Conservation (phyloP, 2,797 vertebrate species). For the Liasis olivaceus region DNA sequence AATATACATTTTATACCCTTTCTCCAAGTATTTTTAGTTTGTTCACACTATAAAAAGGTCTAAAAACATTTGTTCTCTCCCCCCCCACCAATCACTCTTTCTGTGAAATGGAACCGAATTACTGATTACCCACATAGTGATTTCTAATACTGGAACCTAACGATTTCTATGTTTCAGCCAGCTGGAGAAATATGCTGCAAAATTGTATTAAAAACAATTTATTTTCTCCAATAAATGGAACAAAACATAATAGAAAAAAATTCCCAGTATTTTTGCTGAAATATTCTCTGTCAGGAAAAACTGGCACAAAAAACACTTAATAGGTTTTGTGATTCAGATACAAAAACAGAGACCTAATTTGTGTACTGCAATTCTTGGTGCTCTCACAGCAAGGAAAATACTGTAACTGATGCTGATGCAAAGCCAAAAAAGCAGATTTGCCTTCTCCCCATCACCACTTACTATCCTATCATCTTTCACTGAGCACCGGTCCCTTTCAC, state of each 20-base stretch:
- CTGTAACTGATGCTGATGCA: slow-evolving; percentile 45
- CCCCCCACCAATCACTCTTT: not conserved
- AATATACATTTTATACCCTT: not conserved
- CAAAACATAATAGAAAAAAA: slow-evolving; percentile 53
- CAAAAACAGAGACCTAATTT: slow-evolving; percentile 61
- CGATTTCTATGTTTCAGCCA: slow-evolving; percentile 42
- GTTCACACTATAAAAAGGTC: not conserved
- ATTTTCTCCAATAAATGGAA: slow-evolving; percentile 55
- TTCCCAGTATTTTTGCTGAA: slow-evolving; percentile 37
- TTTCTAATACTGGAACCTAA: slow-evolving; percentile 49
- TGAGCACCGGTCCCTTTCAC: no score
- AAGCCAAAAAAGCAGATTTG: not conserved
- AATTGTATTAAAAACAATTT: slow-evolving; percentile 58
- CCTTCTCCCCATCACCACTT: no score
- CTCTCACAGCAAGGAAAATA: slow-evolving; percentile 68
- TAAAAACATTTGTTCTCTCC: no score
- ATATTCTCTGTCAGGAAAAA: slow-evolving; percentile 52
- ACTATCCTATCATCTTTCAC: no score
- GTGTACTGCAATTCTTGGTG: slow-evolving; percentile 59
- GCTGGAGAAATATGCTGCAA: slow-evolving; percentile 57
- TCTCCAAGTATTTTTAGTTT: not conserved
- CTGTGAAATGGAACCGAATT: not conserved
- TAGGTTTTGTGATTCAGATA: slow-evolving; percentile 55
- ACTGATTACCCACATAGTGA: slow-evolving; percentile 35
- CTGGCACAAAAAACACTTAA: slow-evolving; percentile 56